Conservation (phyloP, 2,113 vertebrate species). For the Eptesicus fuscus region DNA sequence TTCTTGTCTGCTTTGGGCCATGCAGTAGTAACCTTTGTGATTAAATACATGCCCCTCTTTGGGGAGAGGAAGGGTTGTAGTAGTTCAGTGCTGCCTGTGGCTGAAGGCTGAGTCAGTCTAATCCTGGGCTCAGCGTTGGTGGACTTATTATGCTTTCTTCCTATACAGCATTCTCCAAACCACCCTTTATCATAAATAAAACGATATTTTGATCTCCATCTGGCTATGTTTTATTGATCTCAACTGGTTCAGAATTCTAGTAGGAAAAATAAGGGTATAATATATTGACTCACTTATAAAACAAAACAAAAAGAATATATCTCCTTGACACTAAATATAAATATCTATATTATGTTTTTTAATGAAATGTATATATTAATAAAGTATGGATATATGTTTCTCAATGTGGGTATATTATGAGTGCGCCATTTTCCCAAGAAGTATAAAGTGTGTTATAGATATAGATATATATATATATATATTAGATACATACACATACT, state of each 20-base stretch:
- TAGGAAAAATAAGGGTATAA: neutral
- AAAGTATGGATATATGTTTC: neutral
- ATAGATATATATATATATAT: too few relatives aligned
- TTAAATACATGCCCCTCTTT: neutral
- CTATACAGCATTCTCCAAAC: neutral
- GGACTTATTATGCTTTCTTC: neutral
- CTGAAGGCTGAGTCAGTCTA: neutral
- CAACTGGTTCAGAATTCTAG: neutral
- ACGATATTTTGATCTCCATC: neutral
- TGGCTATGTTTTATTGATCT: neutral
- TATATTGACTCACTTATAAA: neutral
- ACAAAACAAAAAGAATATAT: neutral
- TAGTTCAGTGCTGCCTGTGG: neutral
- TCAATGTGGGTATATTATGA: neutral
- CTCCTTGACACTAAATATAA: neutral
- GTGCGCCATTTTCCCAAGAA: neutral
- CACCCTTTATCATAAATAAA: neutral
- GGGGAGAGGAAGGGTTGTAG: neutral
- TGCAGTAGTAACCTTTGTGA: neutral
- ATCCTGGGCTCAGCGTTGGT: neutral
- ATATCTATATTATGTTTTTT: neutral
- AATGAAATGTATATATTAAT: neutral
- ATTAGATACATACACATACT: neutral
- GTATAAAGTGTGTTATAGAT: neutral
- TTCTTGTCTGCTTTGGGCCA: neutral